Evolutionary conservation across 92 coral and sea anemone species (phyloP), one percentile per base, ranked within the genome.

Genomic region (Porites cylindrica): DNA sequence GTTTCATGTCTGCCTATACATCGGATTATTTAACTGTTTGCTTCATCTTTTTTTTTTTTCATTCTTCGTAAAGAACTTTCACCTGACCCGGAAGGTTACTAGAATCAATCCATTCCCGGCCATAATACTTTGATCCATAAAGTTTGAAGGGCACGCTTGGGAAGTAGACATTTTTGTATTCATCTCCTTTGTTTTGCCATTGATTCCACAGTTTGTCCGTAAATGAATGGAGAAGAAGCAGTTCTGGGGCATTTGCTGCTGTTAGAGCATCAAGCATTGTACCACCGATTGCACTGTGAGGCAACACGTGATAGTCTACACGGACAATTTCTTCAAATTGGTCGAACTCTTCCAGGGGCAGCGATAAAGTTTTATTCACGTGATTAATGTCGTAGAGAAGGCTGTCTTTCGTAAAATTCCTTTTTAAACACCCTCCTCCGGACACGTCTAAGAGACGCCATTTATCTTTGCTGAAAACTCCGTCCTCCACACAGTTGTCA

Each of bases 161-260:
- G 66, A 83, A 92, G 82, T 84, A 96, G 4, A 63, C 72, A 60
- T 75, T 84, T 76, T 77, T 92, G 88, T 81, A 88, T 17, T 67
- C 80, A 2, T 88, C 77, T 0, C 95, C 93, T 70, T 81, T 85
- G 19, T 83, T 51, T 75, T 96, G 98, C 96, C 94, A 96, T 72
- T 87, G 78, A 59, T 86, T 56, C 99, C 99, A 96, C n/a, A 96
- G 79, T 68, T 91, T 94, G 86, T 96, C 98, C 61, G 94, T 80
- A 79, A 96, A 96, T 10, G 94, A 72, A 66, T 96, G 99, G 51
- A 94, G 99, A 16, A 94, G 86, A 52, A 85, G 70, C 60, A 96
- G 81, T 85, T 94, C 99, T 0, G 99, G 98, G 10, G 99, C 95
- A 61, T 92, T 92, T 14, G 95, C 82, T 4, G 97, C 52, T 13